These are phyloP conservation scores for Leptogaster cylindrica DNA, from an alignment of 2,888 invertebrate genomes.

Conservation along the genomic window DNA sequence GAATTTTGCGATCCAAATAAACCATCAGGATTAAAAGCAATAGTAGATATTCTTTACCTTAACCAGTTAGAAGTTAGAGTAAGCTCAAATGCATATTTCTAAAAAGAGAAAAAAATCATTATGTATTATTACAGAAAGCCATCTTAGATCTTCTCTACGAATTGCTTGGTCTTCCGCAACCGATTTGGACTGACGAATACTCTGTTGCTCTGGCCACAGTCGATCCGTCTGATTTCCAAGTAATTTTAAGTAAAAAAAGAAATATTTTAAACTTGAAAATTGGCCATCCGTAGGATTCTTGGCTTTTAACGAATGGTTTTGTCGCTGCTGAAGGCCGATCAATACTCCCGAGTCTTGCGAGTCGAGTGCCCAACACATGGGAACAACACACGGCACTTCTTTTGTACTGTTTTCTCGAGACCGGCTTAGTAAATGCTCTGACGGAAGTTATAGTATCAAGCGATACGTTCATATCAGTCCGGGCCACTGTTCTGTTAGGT, in stretches of 20 bases:
- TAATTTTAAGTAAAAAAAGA: constrained; percentile 18
- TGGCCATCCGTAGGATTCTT: constrained; percentile 66
- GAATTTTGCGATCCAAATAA: constrained; percentile 84
- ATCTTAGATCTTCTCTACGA: constrained; percentile 92
- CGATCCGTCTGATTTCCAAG: constrained; percentile 81
- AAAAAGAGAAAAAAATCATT: neutral
- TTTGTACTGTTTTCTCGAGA: constrained; percentile 86
- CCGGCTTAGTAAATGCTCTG: constrained; percentile 84
- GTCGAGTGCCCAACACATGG: constrained; percentile 85
- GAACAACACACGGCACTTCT: constrained; percentile 90
- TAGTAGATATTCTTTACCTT: constrained; percentile 81
- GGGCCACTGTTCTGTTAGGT: constrained; percentile 88
- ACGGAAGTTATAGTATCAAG: constrained; percentile 90
- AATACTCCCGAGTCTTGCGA: constrained; percentile 84
- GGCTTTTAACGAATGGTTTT: constrained; percentile 91
- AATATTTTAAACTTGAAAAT: neutral
- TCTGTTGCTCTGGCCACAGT: constrained; percentile 85
- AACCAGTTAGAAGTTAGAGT: constrained; percentile 90
- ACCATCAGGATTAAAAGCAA: constrained; percentile 76
- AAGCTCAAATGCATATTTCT: constrained; percentile 61
- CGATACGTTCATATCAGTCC: constrained; percentile 87
- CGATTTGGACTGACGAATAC: constrained; percentile 93
- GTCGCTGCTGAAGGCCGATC: constrained; percentile 90
- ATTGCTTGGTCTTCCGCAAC: constrained; percentile 83
- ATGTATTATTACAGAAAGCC: constrained; percentile 72